Conservation (phyloP, 2,113 vertebrate species). For the Mesembrinibis cayennensis region DNA sequence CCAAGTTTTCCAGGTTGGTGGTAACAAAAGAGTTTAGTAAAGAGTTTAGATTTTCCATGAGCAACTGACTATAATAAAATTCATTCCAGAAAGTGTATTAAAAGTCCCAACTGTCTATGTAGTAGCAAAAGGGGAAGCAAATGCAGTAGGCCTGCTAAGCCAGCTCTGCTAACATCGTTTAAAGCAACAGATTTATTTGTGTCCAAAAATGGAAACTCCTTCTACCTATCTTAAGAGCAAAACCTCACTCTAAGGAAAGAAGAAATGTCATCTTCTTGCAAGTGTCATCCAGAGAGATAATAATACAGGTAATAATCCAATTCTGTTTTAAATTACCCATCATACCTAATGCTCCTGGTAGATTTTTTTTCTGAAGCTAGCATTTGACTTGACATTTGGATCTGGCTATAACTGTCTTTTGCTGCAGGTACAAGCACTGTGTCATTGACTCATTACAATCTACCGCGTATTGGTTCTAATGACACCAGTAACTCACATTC, state of each 20-base stretch:
- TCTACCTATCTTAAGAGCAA: not conserved
- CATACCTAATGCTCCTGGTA: not conserved
- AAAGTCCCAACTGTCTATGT: not conserved
- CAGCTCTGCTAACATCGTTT: not conserved
- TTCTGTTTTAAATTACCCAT: not conserved
- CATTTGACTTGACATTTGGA: not conserved
- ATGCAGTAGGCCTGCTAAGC: not conserved
- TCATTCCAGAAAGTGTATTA: not conserved
- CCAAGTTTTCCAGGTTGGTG: not conserved
- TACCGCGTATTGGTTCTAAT: rapidly evolving
- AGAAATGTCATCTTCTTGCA: not conserved
- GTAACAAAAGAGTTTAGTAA: not conserved
- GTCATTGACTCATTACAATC: not conserved
- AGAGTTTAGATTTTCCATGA: not conserved
- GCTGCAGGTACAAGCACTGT: not conserved
- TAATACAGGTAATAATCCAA: not conserved
- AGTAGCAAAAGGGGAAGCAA: not conserved
- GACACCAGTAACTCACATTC: not conserved
- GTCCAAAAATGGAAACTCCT: not conserved
- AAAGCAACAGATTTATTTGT: not conserved
- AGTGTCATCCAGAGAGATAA: not conserved
- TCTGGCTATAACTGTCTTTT: not conserved
- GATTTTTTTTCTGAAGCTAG: not conserved
- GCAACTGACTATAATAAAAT: not conserved
- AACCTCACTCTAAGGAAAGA: not conserved